phyloP scores from a whole-genome alignment of 1,140 invertebrate species.

The Gonioctena quinquepunctata region DNA sequence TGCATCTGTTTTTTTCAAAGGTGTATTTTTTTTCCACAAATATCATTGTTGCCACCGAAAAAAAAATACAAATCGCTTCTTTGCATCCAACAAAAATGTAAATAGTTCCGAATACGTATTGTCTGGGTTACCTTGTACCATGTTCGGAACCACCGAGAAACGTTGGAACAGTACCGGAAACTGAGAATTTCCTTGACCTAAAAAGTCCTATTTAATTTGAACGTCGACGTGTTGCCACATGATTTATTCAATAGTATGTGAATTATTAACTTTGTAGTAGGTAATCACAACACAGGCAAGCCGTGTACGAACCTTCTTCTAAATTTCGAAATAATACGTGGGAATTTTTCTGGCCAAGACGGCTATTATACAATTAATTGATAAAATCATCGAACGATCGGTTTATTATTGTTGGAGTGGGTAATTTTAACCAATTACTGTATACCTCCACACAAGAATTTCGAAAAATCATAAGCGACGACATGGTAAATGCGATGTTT shows the following conservation, averaged over 20 bases:
- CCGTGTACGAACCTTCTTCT: not conserved
- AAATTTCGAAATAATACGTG: not conserved
- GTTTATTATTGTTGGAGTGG: too few relatives aligned
- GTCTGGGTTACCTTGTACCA: not conserved
- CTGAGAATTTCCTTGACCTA: conserved; percentile 17
- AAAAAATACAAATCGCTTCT: too few relatives aligned
- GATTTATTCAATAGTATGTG: conserved; percentile 3
- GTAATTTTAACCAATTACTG: too few relatives aligned
- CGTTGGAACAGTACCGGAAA: conserved; percentile 6
- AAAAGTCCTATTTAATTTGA: conserved; percentile 16
- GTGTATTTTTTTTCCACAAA: too few relatives aligned
- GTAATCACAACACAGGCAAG: not conserved
- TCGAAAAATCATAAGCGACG: too few relatives aligned
- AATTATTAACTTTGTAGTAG: not conserved
- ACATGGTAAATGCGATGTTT: too few relatives aligned
- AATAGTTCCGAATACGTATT: not conserved
- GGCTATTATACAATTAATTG: not conserved
- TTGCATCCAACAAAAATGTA: not conserved
- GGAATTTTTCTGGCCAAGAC: not conserved
- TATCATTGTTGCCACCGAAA: too few relatives aligned
- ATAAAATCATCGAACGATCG: not conserved
- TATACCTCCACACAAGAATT: too few relatives aligned
- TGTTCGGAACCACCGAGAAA: not conserved
- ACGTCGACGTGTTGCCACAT: conserved; percentile 10
- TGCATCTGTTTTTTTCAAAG: too few relatives aligned